phyloP scores from a whole-genome alignment of 2,113 vertebrate species.

The Pygoscelis antarcticus region DNA sequence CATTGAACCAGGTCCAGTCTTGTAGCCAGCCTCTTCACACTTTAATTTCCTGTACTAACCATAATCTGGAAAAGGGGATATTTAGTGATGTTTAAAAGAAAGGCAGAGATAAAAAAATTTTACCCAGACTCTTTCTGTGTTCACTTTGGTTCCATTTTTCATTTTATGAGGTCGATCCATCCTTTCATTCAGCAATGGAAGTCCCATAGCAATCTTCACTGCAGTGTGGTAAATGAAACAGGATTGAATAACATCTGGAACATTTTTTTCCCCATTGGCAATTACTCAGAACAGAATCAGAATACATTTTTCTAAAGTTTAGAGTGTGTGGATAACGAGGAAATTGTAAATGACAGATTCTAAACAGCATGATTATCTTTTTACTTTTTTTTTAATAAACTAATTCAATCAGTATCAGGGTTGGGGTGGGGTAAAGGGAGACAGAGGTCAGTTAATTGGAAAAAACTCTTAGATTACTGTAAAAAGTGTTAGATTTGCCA shows the following conservation, averaged over 20 bases:
- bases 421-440: background rate
- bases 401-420: background rate
- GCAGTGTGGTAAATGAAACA: background rate
- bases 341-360: constrained; percentile 51
- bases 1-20: background rate
- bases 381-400: background rate
- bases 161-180: constrained; percentile 1
- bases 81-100: constrained; percentile 14
- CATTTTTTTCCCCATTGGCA: constrained; percentile 3
- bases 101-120: background rate
- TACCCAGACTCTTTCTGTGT: background rate
- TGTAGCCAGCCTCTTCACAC: constrained; percentile 29
- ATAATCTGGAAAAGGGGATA: background rate
- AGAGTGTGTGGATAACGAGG: background rate
- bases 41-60: constrained; percentile 61
- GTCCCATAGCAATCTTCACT: background rate
- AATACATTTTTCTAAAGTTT: constrained; percentile 32
- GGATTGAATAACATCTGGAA: constrained; percentile 41
- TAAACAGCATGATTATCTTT: background rate
- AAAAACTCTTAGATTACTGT: background rate
- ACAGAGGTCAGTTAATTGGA: background rate
- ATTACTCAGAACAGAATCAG: constrained; percentile 1
- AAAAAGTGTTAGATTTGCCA: background rate
- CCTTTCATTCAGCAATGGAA: constrained; percentile 14
- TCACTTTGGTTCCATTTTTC: background rate